Evolutionary conservation across 2,113 vertebrate species (phyloP), one percentile per base, ranked within the genome.

Genomic region (Hypanus sabinus): DNA sequence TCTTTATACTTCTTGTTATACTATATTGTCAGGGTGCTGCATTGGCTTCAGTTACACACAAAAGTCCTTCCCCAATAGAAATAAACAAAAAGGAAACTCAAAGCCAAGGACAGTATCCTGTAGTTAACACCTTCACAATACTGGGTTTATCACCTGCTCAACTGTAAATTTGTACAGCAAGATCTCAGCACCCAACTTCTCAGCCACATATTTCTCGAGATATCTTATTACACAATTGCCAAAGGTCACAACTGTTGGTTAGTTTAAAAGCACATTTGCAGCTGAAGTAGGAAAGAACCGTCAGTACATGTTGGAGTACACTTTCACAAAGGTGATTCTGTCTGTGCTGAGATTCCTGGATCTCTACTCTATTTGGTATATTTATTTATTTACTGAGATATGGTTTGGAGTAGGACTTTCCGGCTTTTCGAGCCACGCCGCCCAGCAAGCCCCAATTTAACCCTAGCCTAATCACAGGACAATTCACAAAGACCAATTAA

Each of bases 1-100:
- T 93, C 91, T 93, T 93, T 93, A 73, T 93, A 10, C 70, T 75
- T 73, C 46, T 93, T 93, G 70, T 73, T 71, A 93, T 73, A 75
- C 68, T 75, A 30, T 93, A 73, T 93, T 75, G 91, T 73, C 24
- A 71, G 70, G 91, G 91, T 93, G 91, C 71, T 93, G 91, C 70
- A 46, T 30, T 93, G 91, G 91, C 70, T 93, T 93, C 38, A 55
- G 91, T 93, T 93, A 75, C 68, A 73, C 12, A 75, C 91, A 93
- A 93, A 93, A 38, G 33, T 70, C 24, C 22, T 73, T 93, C 91
- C 38, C 68, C 91, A 55, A 55, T 36, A 93, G 91, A 93, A 93
- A 75, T 73, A 38, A 73, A 73, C 36, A 75, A 73, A 93, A 73
- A 38, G 11, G 65, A 38, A 73, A 30, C 10, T 0, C 11, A 71